Evolutionary conservation across 64 coral and sea anemone genomes (phyloP), one percentile per base, ranked within the genome.

Genomic region (Stichodactyla helianthus): DNA sequence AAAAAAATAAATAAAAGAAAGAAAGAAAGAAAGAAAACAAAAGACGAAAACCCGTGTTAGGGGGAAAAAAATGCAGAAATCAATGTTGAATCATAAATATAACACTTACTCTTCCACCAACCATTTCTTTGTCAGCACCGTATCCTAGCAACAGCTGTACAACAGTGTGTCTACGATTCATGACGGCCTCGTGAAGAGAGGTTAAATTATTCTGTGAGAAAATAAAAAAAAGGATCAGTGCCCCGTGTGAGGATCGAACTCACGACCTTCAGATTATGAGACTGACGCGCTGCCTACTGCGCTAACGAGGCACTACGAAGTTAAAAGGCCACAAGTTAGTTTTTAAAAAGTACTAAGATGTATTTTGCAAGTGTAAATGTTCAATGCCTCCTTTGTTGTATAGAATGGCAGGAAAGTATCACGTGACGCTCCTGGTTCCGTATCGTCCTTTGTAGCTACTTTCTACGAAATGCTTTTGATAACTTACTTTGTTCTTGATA

Each of bases 251-350:
- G 88, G 88, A 83, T 89, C 79, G 88, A 89, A 89, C 88, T 89
- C 80, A 89, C 79, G 88, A 89, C 88, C 88, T 89, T 89, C 88
- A 89, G 88, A 89, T 89, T 87, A 91, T 91, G 89, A 91, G 89
- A 91, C 89, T 91, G 89, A 91, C 89, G 89, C 89, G 89, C 89
- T 91, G 84, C 89, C 89, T 91, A 91, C 89, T 91, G 89, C 89
- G 89, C 84, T 91, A 91, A 91, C 89, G 84, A 91, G 89, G 89
- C 89, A 91, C 65, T 53, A 83, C 81, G 31, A 79, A 16, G 4
- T 65, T 65, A 0, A 2, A 18, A 10, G 5, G 15, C 15, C 56
- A 59, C 9, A 59, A 12, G 56, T 0, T 10, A 10, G 56, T 4
- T 16, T 10, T 16, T 59, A 59, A 59, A 59, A 1, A 44, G 9